Evolutionary conservation across 2,113 vertebrate species (phyloP), one percentile per base, ranked within the genome.

Genomic region (Maylandia zebra): DNA sequence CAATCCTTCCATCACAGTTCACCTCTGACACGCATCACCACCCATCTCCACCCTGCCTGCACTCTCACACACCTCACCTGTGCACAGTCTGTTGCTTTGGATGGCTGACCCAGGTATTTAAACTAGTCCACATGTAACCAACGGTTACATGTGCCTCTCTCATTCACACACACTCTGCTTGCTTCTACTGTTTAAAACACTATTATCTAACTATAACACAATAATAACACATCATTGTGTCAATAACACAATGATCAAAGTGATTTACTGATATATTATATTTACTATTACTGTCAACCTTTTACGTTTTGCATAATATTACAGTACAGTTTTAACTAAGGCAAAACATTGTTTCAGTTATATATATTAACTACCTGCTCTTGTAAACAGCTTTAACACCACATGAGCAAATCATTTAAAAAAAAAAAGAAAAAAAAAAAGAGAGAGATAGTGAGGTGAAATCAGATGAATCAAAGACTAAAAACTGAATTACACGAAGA

Each of bases 361-460:
- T 4, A 24, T 24, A 43, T 12, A 24, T 71, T 43, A 71, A 71
- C 66, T 16, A 14, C n/a, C 7, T 4, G 11, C 12, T 76, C 13
- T 59, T 74, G 24, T 0, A 36, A 27, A n/a, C 3, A 22, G 34
- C 32, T 53, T 50, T 81, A 36, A 45, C 6, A 4, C 14, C 22
- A 11, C 8, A 76, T 8, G 6, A 2, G 6, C 4, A 30, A 17
- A 76, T 76, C 10, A 45, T 74, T 4, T 1, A 32, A 32, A 32
- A 32, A 1, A 1, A 32, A 19, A 0, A 6, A n/a, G n/a, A n/a
- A n/a, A n/a, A 7, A 10, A 19, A 0, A 6, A 19, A 0, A 50
- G 0, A 61, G 3, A 17, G 8, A 7, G 6, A 36, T 19, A n/a
- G 32, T 66, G 32, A 66, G 34, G 3, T 66, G 19, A 66, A 66